Conservation (phyloP, 2,888 invertebrate genomes). For the Rotaria socialis region DNA sequence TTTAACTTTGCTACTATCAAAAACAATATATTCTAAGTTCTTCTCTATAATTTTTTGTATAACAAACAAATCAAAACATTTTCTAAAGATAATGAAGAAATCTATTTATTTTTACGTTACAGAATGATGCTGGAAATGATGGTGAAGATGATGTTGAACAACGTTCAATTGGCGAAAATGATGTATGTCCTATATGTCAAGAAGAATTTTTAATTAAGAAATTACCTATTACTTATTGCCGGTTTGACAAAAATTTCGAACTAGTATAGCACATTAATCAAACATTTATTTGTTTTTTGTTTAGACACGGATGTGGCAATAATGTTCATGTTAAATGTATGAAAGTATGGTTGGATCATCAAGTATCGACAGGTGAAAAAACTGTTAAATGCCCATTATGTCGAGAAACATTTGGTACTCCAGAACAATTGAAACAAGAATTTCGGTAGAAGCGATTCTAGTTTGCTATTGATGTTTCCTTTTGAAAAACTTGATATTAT, state of each 20-base stretch:
- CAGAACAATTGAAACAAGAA: slow-evolving; percentile 55
- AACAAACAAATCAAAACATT: not conserved
- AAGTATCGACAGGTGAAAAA: slow-evolving; percentile 50
- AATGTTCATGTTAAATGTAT: slow-evolving; percentile 60
- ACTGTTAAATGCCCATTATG: slow-evolving; percentile 58
- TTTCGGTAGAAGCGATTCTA: slow-evolving; percentile 49
- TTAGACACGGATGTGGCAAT: slow-evolving; percentile 59
- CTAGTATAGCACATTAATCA: not conserved
- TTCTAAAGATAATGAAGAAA: too few species aligned
- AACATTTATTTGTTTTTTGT: not conserved
- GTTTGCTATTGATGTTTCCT: too few species aligned
- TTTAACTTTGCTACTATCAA: too few species aligned
- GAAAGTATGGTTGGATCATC: slow-evolving; percentile 60
- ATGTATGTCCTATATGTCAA: slow-evolving; percentile 60
- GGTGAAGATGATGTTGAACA: slow-evolving; percentile 36
- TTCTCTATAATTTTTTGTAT: not conserved
- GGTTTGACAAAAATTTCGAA: slow-evolving; percentile 50
- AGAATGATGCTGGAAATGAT: not conserved
- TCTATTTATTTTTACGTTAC: not conserved
- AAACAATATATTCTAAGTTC: too few species aligned
- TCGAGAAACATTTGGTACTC: slow-evolving; percentile 58
- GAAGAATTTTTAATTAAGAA: slow-evolving; percentile 56
- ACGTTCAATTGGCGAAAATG: slow-evolving; percentile 48
- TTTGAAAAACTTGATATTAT: too few species aligned
- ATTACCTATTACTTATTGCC: slow-evolving; percentile 59